A percentile compares a stretch with the other conserved stretches of the same genome.
Conservation (phyloP, 2,888 invertebrate species). For the Lypha dubia region DNA sequence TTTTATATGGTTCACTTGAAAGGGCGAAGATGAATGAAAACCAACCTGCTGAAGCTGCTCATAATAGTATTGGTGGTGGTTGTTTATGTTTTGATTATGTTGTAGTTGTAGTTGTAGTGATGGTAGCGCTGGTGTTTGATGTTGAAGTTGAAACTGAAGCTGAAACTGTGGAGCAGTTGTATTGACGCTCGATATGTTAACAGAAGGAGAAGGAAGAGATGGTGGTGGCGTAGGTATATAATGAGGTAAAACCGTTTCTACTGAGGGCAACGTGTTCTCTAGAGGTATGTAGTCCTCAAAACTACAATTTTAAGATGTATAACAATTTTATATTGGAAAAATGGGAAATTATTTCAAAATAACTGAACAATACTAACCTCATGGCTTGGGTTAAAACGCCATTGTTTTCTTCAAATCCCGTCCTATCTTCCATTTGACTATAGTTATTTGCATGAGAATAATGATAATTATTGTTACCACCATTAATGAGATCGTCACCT, state of each 20-base stretch:
- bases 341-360: slow-evolving; percentile 51
- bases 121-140: slow-evolving; percentile 41
- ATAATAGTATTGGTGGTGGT: slow-evolving; percentile 11
- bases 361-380: slow-evolving; percentile 65
- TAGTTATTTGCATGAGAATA: slow-evolving; percentile 27
- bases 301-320: slow-evolving; percentile 55
- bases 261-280: slow-evolving; percentile 63
- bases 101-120: slow-evolving; percentile 51
- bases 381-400: slow-evolving; percentile 48
- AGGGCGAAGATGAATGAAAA: slow-evolving; percentile 56
- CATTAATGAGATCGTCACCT: slow-evolving; percentile 69
- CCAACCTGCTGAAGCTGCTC: slow-evolving; percentile 59
- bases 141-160: slow-evolving; percentile 62
- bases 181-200: slow-evolving; percentile 51
- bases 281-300: slow-evolving; percentile 65
- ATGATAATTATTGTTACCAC: slow-evolving; percentile 53
- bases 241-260: slow-evolving; percentile 72
- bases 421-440: slow-evolving; percentile 19
- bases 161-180: slow-evolving; percentile 59
- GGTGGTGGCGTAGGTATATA: slow-evolving; percentile 69
- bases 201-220: slow-evolving; percentile 69
- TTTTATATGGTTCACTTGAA: slow-evolving; percentile 37
- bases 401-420: neutral
- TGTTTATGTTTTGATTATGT: slow-evolving; percentile 67
- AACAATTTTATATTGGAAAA: slow-evolving; percentile 40